These are phyloP conservation scores for Microctenopoma stevenorrisi DNA, from an alignment of 2,797 vertebrate genomes.

Conservation along the genomic window DNA sequence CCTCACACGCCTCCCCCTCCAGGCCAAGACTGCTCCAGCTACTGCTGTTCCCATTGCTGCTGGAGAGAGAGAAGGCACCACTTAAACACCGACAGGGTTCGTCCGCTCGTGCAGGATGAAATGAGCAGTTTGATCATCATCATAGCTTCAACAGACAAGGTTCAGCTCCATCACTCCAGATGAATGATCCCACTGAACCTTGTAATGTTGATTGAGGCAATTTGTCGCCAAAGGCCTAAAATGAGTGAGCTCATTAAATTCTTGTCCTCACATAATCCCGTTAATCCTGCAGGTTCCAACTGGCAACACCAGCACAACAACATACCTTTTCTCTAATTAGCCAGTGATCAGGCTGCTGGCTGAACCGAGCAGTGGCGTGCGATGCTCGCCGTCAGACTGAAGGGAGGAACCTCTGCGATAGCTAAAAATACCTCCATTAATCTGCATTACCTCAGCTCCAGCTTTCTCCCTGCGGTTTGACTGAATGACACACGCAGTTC, in stretches of 20 bases:
- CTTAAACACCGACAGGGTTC: slow-evolving; percentile 11
- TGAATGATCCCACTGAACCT: slow-evolving; percentile 33
- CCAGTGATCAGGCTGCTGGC: slow-evolving; percentile 59
- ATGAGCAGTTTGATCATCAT: slow-evolving; percentile 31
- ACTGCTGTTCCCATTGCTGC: slow-evolving; percentile 99
- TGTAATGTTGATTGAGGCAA: slow-evolving; percentile 28
- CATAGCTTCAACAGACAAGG: slow-evolving; percentile 30
- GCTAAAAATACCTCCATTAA: slow-evolving; percentile 62
- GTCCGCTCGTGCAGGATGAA: slow-evolving; percentile 16
- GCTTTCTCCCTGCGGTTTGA: slow-evolving; percentile 42
- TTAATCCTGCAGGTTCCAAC: slow-evolving; percentile 50
- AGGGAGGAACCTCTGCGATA: slow-evolving; percentile 37
- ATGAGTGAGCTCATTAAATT: slow-evolving; percentile 61
- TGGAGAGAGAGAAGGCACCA: slow-evolving; percentile 76
- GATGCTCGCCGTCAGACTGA: slow-evolving; percentile 2
- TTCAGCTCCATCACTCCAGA: slow-evolving; percentile 24
- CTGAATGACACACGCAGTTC: slow-evolving; percentile 31
- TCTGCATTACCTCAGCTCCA: slow-evolving; percentile 45
- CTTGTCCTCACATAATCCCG: slow-evolving; percentile 36
- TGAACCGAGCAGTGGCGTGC: slow-evolving; percentile 46
- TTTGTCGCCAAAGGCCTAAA: slow-evolving; percentile 38
- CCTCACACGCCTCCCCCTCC: slow-evolving; percentile 98
- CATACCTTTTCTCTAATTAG: slow-evolving; percentile 55
- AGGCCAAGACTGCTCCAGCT: slow-evolving; percentile 99
- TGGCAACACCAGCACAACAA: slow-evolving; percentile 54